These are phyloP conservation scores for Thymelicus acteon DNA, from an alignment of 2,888 invertebrate species.

Conservation along the genomic window DNA sequence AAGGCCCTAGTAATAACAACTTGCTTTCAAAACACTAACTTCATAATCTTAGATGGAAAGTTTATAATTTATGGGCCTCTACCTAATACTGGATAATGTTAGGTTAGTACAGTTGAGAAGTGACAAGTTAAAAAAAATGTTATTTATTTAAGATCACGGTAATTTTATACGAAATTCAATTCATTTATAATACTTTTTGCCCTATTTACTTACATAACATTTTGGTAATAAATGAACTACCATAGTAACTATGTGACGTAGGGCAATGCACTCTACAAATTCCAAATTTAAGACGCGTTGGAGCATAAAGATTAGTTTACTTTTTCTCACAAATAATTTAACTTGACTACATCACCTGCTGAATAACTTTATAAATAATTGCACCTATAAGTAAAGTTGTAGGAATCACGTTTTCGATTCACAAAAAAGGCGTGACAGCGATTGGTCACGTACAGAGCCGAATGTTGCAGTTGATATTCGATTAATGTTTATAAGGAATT, in stretches of 20 bases:
- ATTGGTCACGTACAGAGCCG: conserved; percentile 28
- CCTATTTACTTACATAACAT: background rate
- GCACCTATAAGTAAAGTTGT: conserved; percentile 14
- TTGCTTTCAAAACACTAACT: too few species aligned
- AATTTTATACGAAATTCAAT: too few species aligned
- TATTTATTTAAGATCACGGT: too few species aligned
- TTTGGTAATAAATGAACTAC: background rate
- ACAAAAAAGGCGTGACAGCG: conserved; percentile 31
- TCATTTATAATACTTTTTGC: background rate
- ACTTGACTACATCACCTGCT: conserved; percentile 22
- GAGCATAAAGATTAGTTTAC: conserved; percentile 1
- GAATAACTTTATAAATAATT: conserved; percentile 18
- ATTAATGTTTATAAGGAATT: conserved; percentile 22
- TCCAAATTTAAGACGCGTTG: conserved; percentile 3
- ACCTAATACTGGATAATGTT: too few species aligned
- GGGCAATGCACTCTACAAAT: background rate
- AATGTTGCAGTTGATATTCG: conserved; percentile 30
- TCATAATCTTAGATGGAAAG: too few species aligned
- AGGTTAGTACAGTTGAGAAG: too few species aligned
- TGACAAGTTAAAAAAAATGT: too few species aligned
- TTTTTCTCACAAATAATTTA: background rate
- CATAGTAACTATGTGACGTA: conserved; percentile 7
- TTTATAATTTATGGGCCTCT: too few species aligned
- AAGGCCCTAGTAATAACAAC: too few species aligned
- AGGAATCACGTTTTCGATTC: conserved; percentile 29